Base-by-base conservation (phyloP, 2,113 vertebrate genomes). In the Lampris incognitus region DNA sequence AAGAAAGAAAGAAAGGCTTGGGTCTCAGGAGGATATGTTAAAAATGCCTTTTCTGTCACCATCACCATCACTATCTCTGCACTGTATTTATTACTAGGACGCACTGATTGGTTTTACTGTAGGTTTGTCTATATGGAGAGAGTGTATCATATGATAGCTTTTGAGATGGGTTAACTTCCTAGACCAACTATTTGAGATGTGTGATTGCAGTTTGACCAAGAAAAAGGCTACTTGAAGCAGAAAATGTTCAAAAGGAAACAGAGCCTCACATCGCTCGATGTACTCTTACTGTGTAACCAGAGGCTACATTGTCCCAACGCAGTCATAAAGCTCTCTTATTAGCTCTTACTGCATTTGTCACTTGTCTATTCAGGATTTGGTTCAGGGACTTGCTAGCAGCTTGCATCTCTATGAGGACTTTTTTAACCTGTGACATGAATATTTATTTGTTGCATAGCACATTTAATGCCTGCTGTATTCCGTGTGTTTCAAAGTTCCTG, bases 381-480 rank as follows among this genome's bases (percentile, higher is more conserved):
- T 54, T 24, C 44, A 46, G 44, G 7, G 44, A 46, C 44, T 7
- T 2, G 44, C 44, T 7, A 46, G 44, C 44, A 46, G 4, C 44
- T 46, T n/a, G 10, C 51, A 54, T 54, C 51, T 56, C 4, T 49
- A 3, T 46, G 9, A 37, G 9, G 6, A 13, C 51, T 49, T 65
- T 68, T 68, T 1, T 51, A 38, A 44, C 52, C 38, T 74, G 48
- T 69, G 58, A 41, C 52, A 48, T 78, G 60, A 5, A 11, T 65
- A 77, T 81, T 68, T 69, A 66, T 72, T 74, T 62, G n/a, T 38
- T 3, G 58, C 1, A 24, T 56, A 49, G 59, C 8, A 24, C 24
- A 24, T 24, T 40, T 61, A 6, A 40, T 41, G 42, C n/a, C 56
- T 9, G 9, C 9, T 38, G 66, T 11, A 39, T 55, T 68, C 76